Evolutionary conservation across 2,113 vertebrate genomes (phyloP).

Genomic region (Barnardius zonarius): DNA sequence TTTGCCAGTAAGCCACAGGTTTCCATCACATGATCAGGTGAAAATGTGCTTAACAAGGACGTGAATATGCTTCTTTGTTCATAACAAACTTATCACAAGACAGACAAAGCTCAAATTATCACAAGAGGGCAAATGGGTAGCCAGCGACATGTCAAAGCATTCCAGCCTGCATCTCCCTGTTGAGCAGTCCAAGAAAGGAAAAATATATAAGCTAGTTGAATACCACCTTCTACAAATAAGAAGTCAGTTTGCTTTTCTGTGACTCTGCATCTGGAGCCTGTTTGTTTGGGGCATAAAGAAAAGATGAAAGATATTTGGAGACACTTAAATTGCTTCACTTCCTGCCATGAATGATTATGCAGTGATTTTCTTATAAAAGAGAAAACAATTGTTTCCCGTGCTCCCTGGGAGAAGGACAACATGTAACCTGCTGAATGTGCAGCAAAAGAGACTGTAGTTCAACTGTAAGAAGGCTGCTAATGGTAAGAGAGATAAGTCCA

Average conservation of each 20-base stretch:
- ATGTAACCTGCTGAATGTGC: conserved; percentile 24
- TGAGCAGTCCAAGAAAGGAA: neutral
- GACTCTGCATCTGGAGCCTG: conserved; percentile 54
- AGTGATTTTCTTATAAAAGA: conserved; percentile 23
- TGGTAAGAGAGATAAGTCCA: neutral
- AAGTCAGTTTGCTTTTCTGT: conserved; percentile 3
- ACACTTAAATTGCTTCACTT: conserved; percentile 57
- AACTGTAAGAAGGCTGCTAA: neutral
- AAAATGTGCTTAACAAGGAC: conserved; percentile 51
- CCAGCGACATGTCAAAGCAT: conserved; percentile 23
- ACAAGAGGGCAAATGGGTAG: conserved; percentile 47
- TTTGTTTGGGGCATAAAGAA: conserved; percentile 48
- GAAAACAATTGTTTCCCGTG: conserved; percentile 48
- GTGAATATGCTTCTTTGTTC: conserved; percentile 45
- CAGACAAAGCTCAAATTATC: conserved; percentile 59
- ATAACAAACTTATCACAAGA: conserved; percentile 41
- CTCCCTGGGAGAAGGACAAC: conserved; percentile 34
- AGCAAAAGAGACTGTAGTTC: neutral
- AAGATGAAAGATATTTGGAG: conserved; percentile 58
- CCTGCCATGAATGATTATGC: conserved; percentile 36
- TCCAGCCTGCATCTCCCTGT: neutral
- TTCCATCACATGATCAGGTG: conserved; percentile 39
- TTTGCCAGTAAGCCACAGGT: conserved; percentile 53
- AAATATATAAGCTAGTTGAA: neutral
- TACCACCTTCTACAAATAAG: conserved; percentile 29